These are phyloP conservation scores for Onychostruthus taczanowskii DNA, from an alignment of 2,113 vertebrate species.

Conservation along the genomic window DNA sequence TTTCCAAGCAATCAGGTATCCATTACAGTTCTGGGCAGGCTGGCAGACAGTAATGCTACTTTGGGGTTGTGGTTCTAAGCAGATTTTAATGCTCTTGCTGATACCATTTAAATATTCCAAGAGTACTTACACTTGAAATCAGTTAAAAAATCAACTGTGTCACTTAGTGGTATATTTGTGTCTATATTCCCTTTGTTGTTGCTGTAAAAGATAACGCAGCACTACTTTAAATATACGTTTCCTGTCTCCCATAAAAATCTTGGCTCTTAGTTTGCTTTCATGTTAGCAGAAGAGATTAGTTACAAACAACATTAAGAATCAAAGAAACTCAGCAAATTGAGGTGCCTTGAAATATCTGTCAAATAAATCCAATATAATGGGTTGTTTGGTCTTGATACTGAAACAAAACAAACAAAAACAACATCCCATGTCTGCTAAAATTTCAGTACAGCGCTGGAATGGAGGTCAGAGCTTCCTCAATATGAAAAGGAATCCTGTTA, in stretches of 20 bases:
- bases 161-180: neutral
- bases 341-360: slow-evolving; percentile 32
- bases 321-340: slow-evolving; percentile 49
- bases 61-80: neutral
- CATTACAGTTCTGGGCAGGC: neutral
- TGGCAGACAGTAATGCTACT: neutral
- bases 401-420: slow-evolving; percentile 35
- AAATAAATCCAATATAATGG: slow-evolving; percentile 31
- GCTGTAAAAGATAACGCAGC: slow-evolving; percentile 21
- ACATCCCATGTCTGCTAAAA: neutral
- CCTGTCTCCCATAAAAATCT: slow-evolving; percentile 23
- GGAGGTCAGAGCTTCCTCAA: slow-evolving; percentile 30
- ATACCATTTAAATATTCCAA: neutral
- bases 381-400: slow-evolving; percentile 14
- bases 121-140: slow-evolving; percentile 16
- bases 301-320: slow-evolving; percentile 50
- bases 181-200: slow-evolving; percentile 45
- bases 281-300: slow-evolving; percentile 52
- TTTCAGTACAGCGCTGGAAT: neutral
- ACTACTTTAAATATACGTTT: slow-evolving; percentile 29
- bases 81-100: slow-evolving; percentile 5
- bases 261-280: slow-evolving; percentile 53
- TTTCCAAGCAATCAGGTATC: neutral
- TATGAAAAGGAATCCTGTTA: slow-evolving; percentile 60
- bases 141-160: neutral